Evolutionary conservation across 2,113 vertebrate genomes (phyloP).

Genomic region (Pitta sordida): DNA sequence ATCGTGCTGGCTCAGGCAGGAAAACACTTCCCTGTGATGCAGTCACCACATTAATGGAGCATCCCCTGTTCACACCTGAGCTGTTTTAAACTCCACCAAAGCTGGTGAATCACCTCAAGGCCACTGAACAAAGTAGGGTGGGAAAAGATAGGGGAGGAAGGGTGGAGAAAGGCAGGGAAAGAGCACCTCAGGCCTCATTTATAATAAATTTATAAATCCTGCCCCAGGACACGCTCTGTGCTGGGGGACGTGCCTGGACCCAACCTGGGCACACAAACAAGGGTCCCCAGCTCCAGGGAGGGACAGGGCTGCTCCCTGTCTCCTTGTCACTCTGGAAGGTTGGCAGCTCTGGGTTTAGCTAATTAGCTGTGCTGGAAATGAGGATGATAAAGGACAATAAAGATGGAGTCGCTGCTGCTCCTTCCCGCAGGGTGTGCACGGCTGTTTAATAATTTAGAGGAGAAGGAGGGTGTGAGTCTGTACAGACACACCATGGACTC

Average conservation of each 20-base stretch:
- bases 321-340: background rate
- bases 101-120: background rate
- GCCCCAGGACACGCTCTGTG: background rate
- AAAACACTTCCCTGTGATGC: background rate
- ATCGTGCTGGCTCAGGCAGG: background rate
- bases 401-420: slow-evolving; percentile 3
- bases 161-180: background rate
- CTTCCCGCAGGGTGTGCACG: background rate
- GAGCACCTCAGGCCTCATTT: background rate
- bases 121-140: background rate
- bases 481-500: background rate
- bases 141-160: background rate
- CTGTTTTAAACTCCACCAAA: background rate
- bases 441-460: slow-evolving; percentile 53
- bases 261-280: background rate
- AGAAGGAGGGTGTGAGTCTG: background rate
- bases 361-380: slow-evolving; percentile 25
- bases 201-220: background rate
- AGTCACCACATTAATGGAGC: background rate
- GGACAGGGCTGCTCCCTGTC: background rate
- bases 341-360: background rate
- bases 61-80: background rate
- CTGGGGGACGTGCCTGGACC: background rate
- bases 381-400: slow-evolving; percentile 22
- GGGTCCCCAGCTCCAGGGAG: background rate